phyloP scores from a whole-genome alignment of 2,888 invertebrate genomes.

The Lycia hirtaria region DNA sequence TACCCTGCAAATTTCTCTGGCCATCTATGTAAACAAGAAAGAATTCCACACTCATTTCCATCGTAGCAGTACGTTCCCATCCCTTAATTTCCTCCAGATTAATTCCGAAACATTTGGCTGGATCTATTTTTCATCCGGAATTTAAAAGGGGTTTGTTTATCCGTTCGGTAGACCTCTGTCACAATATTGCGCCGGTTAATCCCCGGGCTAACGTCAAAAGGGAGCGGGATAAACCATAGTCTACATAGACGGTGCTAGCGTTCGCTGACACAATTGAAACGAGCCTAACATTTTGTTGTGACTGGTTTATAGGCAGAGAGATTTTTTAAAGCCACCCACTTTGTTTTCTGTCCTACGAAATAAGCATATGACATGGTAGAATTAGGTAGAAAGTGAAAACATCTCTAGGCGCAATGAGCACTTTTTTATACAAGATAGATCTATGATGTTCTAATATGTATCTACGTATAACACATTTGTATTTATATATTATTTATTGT shows the following conservation, averaged over 20 bases:
- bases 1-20: not conserved
- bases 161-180: conserved; percentile 31
- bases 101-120: conserved; percentile 31
- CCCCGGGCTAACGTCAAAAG: conserved; percentile 19
- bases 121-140: conserved; percentile 29
- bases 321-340: not conserved
- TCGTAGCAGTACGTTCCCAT: conserved; percentile 4
- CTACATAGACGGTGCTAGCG: conserved; percentile 8
- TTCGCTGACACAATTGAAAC: conserved; percentile 11
- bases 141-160: conserved; percentile 35
- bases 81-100: conserved; percentile 29
- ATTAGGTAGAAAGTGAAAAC: not conserved
- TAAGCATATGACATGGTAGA: too few relatives aligned
- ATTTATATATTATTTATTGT: too few relatives aligned
- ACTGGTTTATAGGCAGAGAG: not conserved
- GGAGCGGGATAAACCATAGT: conserved; percentile 22
- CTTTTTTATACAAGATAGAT: too few relatives aligned
- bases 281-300: not conserved
- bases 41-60: conserved; percentile 14
- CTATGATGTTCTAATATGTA: too few relatives aligned
- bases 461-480: too few relatives aligned
- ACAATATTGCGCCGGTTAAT: conserved; percentile 21
- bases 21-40: not conserved
- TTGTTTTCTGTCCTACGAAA: not conserved
- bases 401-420: not conserved